phyloP scores from a whole-genome alignment of 2,113 vertebrate species.

The Ondatra zibethicus region DNA sequence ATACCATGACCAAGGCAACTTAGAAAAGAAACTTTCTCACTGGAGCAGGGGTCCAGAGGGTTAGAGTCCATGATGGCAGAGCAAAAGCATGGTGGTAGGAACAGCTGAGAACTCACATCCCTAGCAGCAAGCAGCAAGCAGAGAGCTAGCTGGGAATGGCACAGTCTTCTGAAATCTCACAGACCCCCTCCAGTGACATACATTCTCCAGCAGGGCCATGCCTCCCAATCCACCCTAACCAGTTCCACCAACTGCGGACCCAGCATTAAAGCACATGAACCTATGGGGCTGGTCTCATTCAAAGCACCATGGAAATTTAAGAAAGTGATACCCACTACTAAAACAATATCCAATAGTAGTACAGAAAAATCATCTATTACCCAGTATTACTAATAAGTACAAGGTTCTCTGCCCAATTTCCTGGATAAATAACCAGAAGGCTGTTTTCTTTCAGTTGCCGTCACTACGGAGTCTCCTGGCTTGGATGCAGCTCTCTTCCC shows the following conservation, averaged over 20 bases:
- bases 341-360: neutral
- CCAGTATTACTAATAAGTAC: neutral
- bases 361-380: neutral
- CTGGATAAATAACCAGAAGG: conserved; percentile 25
- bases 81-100: rapidly evolving
- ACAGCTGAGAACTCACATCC: neutral
- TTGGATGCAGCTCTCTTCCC: neutral
- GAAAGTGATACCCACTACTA: neutral
- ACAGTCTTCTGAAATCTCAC: neutral
- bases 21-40: neutral
- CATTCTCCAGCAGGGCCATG: neutral
- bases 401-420: neutral
- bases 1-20: neutral
- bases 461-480: conserved; percentile 9
- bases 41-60: neutral
- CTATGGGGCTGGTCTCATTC: neutral
- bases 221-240: neutral
- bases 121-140: neutral
- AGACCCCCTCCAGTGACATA: neutral
- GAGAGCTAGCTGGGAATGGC: neutral
- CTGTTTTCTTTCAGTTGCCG: conserved; percentile 53
- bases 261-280: neutral
- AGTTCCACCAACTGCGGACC: neutral
- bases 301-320: neutral
- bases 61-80: neutral